Evolutionary conservation across 2,888 invertebrate genomes (phyloP), one percentile per base, ranked within the genome.

Genomic region (Drosophila crucigera): DNA sequence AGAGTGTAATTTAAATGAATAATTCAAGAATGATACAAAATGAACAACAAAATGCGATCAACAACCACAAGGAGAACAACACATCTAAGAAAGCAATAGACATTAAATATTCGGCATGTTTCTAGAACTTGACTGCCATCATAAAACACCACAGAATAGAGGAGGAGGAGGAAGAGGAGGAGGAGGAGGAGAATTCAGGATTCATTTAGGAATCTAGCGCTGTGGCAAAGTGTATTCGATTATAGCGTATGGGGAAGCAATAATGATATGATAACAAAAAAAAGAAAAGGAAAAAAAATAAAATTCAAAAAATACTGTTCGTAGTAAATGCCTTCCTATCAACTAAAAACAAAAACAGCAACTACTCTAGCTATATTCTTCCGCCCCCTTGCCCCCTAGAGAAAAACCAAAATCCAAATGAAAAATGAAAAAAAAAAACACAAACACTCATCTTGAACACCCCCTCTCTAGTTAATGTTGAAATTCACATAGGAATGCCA

Each of bases 401-500:
- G 43, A 43, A 61, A 37, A 37, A 30, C 5, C n/a, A 53, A 30
- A 28, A 33, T 16, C 59, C 31, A 50, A 25, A 41, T 41, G 25
- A n/a, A 59, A 65, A 31, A 31, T 19, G 14, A 52, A 39, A n/a
- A 11, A 0, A 70, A 35, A 47, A 31, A 22, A 2, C 11, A 25
- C 11, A 25, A 16, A 60, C 67, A 56, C 49, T 49, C 69, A 80
- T 52, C 71, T 66, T 56, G 64, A 54, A 35, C 25, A 33, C 25
- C 74, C 58, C 58, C 66, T 73, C 67, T 78, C 77, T 77, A 85
- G 87, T 71, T 79, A 86, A 82, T 70, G 89, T 85, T 86, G 63
- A 79, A 76, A 67, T 75, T 88, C 89, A 75, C 68, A 61, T 89
- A 78, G 86, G 67, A 73, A 84, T 70, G 89, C 89, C 89, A 86